A percentile compares a stretch with the other conserved stretches of the same genome.
Evolutionary conservation across 2,888 invertebrate genomes (phyloP).

Genomic region (Phytoseiulus persimilis): DNA sequence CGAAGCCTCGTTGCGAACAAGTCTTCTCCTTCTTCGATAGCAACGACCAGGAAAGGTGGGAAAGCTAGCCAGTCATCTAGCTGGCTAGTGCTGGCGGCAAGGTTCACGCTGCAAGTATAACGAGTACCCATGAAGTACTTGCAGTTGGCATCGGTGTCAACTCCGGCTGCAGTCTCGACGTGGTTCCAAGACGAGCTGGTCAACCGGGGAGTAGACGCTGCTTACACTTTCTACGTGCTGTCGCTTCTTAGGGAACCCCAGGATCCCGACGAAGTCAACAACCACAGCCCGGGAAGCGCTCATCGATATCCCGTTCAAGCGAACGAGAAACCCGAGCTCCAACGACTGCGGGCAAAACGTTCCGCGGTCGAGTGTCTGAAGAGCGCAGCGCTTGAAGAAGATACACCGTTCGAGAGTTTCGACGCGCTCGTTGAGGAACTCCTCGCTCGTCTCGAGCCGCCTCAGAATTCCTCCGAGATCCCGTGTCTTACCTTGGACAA

Average conservation of each 20-base stretch:
- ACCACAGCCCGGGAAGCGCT: background rate
- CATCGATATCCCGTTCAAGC: background rate
- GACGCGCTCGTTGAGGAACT: slow-evolving; percentile 26
- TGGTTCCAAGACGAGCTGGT: slow-evolving; percentile 69
- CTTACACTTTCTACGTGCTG: slow-evolving; percentile 61
- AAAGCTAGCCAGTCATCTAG: background rate
- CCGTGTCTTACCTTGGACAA: background rate
- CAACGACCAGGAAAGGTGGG: background rate
- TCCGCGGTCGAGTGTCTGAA: slow-evolving; percentile 30
- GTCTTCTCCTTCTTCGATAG: background rate
- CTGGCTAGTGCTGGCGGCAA: background rate
- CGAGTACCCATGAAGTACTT: slow-evolving; percentile 56
- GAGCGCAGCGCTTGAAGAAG: background rate
- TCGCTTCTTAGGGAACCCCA: slow-evolving; percentile 57
- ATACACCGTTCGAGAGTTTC: background rate
- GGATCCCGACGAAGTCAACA: slow-evolving; percentile 13
- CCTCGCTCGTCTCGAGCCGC: slow-evolving; percentile 32
- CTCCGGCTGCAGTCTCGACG: slow-evolving; percentile 62
- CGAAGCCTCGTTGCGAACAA: background rate
- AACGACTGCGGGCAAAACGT: slow-evolving; percentile 8
- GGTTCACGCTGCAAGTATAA: background rate
- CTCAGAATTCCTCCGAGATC: background rate
- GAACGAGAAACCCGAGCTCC: slow-evolving; percentile 26
- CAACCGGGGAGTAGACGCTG: slow-evolving; percentile 65
- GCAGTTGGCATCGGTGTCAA: slow-evolving; percentile 55